These are phyloP conservation scores for Lycopodina hypogea DNA, from an alignment of 37 sponge, comb jelly and placozoan species.

Conservation along the genomic window DNA sequence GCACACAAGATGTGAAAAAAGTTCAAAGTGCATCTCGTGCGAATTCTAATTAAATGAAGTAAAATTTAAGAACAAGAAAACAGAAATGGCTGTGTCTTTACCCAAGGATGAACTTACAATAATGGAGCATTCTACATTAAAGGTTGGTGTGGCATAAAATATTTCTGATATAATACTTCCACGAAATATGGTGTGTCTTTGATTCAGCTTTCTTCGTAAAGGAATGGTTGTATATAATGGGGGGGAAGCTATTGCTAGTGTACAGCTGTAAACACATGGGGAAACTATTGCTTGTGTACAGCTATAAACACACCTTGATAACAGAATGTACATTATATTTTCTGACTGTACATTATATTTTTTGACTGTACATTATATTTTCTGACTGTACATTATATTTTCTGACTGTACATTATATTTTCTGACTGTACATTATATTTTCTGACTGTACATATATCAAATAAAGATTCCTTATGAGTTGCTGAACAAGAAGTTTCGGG, in stretches of 20 bases:
- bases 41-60: neutral
- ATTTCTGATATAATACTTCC: too few species aligned
- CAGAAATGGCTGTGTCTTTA: neutral
- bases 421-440: too few species aligned
- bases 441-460: neutral
- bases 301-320: too few species aligned
- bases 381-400: neutral
- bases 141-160: slow-evolving; percentile 61
- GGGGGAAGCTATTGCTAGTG: too few species aligned
- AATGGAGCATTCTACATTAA: slow-evolving; percentile 81
- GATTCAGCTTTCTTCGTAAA: too few species aligned
- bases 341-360: neutral
- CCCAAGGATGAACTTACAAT: slow-evolving; percentile 62
- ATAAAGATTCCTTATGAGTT: slow-evolving; percentile 92
- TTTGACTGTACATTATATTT: neutral
- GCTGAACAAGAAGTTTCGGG: slow-evolving; percentile 92
- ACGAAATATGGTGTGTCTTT: too few species aligned
- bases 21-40: neutral
- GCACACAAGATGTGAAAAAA: too few species aligned
- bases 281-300: too few species aligned
- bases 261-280: too few species aligned
- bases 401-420: neutral
- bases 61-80: neutral
- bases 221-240: too few species aligned
- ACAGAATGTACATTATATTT: too few species aligned